phyloP scores from a whole-genome alignment of 2,113 vertebrate genomes.

The Lutjanus erythropterus region DNA sequence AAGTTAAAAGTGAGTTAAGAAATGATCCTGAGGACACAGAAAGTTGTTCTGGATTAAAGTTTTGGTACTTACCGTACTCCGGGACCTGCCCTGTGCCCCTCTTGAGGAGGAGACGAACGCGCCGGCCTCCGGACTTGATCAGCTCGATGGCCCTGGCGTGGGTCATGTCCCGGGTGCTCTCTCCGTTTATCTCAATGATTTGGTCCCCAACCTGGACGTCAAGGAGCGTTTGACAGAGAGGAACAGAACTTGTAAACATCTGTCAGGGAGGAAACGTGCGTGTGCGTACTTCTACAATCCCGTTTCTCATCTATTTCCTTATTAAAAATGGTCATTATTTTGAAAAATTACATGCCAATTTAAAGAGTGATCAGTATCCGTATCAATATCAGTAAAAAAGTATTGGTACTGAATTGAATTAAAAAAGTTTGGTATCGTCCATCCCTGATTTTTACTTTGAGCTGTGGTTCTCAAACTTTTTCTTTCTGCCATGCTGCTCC shows the following conservation, averaged over 20 bases:
- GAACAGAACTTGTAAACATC: not conserved
- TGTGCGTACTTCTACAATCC: no score
- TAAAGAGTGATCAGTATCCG: no score
- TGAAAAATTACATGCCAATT: no score
- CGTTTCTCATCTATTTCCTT: no score
- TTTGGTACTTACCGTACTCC: slow-evolving; percentile 93
- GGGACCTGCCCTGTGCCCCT: slow-evolving; percentile 97
- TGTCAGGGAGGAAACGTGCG: not conserved
- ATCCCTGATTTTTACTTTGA: no score
- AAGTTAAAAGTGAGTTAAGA: slow-evolving; percentile 37
- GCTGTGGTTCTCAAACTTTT: no score
- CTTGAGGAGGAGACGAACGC: slow-evolving; percentile 95
- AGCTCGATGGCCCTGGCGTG: slow-evolving; percentile 97
- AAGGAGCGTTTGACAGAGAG: slow-evolving; percentile 14
- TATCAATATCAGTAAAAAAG: no score
- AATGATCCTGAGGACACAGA: slow-evolving; percentile 35
- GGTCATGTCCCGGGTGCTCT: slow-evolving; percentile 97
- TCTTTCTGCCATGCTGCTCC: no score
- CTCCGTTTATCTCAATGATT: slow-evolving; percentile 99
- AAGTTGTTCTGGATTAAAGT: slow-evolving; percentile 48
- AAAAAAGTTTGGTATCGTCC: no score
- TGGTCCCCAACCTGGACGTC: slow-evolving; percentile 95
- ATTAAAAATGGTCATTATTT: no score
- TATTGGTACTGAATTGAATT: no score
- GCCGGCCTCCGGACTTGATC: slow-evolving; percentile 96